Base-by-base conservation (phyloP, 2,113 vertebrate genomes). In the Rafetus swinhoei region DNA sequence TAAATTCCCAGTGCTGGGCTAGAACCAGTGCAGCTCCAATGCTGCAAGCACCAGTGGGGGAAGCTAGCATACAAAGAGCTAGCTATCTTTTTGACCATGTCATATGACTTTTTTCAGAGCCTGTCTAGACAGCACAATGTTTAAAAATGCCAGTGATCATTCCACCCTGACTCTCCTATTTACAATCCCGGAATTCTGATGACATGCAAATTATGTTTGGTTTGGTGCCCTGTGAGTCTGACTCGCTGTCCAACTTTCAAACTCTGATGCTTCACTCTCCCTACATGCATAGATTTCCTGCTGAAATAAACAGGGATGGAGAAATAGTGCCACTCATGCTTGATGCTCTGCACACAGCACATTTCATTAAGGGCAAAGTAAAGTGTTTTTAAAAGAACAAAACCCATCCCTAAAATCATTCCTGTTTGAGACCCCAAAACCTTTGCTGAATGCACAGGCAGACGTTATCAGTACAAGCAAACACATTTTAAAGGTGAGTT, bases 251-350 rank as follows among this genome's bases (percentile, higher is more conserved):
- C 84, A 82, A 25, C 93, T 84, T 96, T 81, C 93, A 88, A 94
- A 93, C 65, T 87, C 90, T 92, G 96, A 94, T 18, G 79, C 72
- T 83, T 85, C 57, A 82, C 82, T 92, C 81, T 81, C 86, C 24
- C 89, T 86, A 79, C 1, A 55, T 89, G 89, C 92, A 82, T 29
- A 56, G 95, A 87, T 89, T 93, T 94, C 85, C 79, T 74, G 94
- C 55, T 95, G 95, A 96, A 94, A 72, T 72, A 93, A 92, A 45
- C 10, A 92, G 91, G 92, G 90, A 96, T 81, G 81, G 91, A 91
- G 82, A 79, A 7, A 7, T 79, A 93, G 91, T 0, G 88, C 91
- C 84, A 90, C 87, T 55, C 85, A 54, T 0, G 18, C 93, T 69
- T 86, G 85, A 93, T 86, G 94, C 91, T 4, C 79, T 79, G 89